Conservation (phyloP, 2,113 vertebrate species). For the Syngnathus typhle region DNA sequence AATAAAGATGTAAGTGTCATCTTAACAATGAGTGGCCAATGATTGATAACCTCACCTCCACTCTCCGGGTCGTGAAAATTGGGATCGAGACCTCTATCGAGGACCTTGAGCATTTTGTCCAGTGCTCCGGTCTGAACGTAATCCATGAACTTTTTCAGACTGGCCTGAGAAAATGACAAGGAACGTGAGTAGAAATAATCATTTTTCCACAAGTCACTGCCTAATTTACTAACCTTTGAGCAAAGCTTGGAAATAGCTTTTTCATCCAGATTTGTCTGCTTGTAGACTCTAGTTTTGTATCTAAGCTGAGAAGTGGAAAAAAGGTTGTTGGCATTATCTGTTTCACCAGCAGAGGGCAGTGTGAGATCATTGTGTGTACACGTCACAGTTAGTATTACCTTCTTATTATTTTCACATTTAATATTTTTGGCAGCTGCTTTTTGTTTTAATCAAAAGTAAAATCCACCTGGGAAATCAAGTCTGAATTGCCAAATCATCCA, state of each 20-base stretch:
- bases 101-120: slow-evolving; percentile 81
- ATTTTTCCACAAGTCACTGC: not conserved
- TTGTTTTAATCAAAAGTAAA: not conserved
- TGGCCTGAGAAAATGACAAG: slow-evolving; percentile 67
- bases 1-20: not conserved
- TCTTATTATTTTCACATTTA: not conserved
- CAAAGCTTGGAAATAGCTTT: slow-evolving; percentile 92
- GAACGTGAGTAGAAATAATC: not conserved
- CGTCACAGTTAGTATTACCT: not conserved
- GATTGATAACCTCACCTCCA: slow-evolving; percentile 72
- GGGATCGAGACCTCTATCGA: slow-evolving; percentile 89
- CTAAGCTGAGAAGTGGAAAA: slow-evolving; percentile 78
- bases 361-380: slow-evolving; percentile 23
- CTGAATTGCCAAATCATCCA: not conserved
- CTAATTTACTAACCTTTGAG: slow-evolving; percentile 77
- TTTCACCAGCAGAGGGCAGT: slow-evolving; percentile 55
- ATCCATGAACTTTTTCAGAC: slow-evolving; percentile 86
- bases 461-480: not conserved
- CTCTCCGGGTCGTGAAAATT: slow-evolving; percentile 88
- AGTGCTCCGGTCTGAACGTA: slow-evolving; percentile 79
- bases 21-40: not conserved
- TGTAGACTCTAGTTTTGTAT: slow-evolving; percentile 97
- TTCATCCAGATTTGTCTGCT: slow-evolving; percentile 90
- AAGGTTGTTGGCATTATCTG: not conserved
- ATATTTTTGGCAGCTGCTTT: not conserved